A percentile compares a stretch with the other conserved stretches of the same genome.
Evolutionary conservation across 1,140 invertebrate species (phyloP).

Genomic region (Caerostris darwini): DNA sequence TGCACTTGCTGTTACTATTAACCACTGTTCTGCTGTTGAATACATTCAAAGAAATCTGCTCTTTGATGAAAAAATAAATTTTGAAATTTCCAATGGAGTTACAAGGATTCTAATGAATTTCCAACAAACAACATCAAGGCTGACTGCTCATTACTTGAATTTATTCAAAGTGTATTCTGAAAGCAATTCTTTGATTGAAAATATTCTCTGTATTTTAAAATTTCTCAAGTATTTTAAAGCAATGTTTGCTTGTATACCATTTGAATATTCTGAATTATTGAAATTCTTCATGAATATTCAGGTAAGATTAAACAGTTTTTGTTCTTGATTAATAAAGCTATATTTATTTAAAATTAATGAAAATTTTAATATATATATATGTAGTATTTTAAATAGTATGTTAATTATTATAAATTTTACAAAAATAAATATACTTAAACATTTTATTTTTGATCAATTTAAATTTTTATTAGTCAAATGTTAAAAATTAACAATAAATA

Average conservation of each 20-base stretch:
- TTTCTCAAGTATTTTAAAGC: neutral
- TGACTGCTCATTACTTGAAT: constrained; percentile 1
- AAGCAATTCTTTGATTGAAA: constrained; percentile 3
- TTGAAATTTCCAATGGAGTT: neutral
- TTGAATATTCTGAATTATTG: neutral
- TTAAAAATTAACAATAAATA: no score
- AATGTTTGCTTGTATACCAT: neutral
- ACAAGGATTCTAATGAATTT: neutral
- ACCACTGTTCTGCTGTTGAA: constrained; percentile 26
- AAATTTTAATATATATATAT: no score
- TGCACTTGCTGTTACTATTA: neutral
- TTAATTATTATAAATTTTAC: no score
- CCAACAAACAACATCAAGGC: neutral
- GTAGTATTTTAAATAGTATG: no score
- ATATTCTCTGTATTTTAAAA: neutral
- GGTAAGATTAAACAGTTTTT: neutral
- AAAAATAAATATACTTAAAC: no score
- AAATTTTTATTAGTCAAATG: no score
- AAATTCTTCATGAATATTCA: constrained; percentile 10
- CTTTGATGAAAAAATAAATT: constrained; percentile 4
- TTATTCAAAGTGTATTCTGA: constrained; percentile 4
- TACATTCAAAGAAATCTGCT: neutral
- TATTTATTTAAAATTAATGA: no score
- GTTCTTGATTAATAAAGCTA: no score
- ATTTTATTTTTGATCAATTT: no score